A percentile compares a stretch with the other conserved stretches of the same genome.
Conservation (phyloP, 1,140 invertebrate genomes). For the Lepidurus couesii region DNA sequence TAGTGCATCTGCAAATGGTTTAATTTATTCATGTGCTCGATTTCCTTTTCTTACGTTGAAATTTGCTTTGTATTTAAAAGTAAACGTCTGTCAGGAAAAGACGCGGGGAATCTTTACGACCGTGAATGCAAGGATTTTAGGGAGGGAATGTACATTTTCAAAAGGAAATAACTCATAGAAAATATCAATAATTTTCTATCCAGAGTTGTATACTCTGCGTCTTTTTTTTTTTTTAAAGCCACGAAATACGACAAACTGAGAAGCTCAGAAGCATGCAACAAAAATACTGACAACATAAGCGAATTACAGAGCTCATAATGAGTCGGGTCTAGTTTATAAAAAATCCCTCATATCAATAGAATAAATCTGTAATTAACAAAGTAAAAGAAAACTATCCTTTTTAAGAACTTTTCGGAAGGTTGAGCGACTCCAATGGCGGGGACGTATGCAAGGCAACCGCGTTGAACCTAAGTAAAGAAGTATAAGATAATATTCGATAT, state of each 20-base stretch:
- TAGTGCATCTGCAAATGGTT: neutral
- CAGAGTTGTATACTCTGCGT: neutral
- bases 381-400: neutral
- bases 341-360: neutral
- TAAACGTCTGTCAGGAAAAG: neutral
- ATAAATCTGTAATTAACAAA: constrained; percentile 4
- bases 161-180: neutral
- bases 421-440: neutral
- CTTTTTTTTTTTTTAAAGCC: neutral
- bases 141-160: constrained; percentile 7
- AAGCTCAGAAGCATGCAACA: neutral
- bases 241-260: neutral
- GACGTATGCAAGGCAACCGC: constrained; percentile 16
- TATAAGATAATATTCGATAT: neutral
- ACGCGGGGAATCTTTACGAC: neutral
- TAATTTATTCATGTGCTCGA: neutral
- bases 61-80: neutral
- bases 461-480: neutral
- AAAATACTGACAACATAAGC: constrained; percentile 2
- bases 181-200: neutral
- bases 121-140: neutral
- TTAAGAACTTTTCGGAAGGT: neutral
- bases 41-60: neutral
- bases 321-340: neutral
- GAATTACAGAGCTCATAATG: neutral